Conservation (phyloP, 2,797 vertebrate genomes). For the Schizopygopsis malacanthus region DNA sequence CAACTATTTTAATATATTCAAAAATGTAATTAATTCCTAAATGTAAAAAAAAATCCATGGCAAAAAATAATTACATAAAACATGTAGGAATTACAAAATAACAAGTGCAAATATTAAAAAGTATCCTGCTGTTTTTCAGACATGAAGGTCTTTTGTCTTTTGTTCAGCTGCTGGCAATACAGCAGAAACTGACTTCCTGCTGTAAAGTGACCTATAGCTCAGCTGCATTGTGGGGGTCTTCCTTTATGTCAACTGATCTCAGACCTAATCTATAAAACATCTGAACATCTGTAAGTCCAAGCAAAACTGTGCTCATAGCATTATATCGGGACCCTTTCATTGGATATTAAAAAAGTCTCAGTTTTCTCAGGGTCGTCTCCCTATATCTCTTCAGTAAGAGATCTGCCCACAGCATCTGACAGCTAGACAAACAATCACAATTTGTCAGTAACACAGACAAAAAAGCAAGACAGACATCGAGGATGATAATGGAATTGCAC, state of each 20-base stretch:
- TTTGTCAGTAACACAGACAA: conserved; percentile 13
- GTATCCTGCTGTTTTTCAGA: conserved; percentile 24
- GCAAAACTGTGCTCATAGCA: neutral
- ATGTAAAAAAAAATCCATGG: neutral
- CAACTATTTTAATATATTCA: neutral
- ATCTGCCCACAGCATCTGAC: conserved; percentile 29
- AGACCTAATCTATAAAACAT: conserved; percentile 7
- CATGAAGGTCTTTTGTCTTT: conserved; percentile 25
- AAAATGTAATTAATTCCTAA: neutral
- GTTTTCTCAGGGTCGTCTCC: neutral
- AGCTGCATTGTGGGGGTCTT: neutral
- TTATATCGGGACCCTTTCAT: neutral
- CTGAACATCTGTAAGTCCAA: neutral
- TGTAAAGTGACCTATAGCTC: conserved; percentile 32
- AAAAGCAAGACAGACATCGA: conserved; percentile 40
- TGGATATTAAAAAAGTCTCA: conserved; percentile 6
- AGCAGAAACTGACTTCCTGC: conserved; percentile 43
- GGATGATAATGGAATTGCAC: conserved; percentile 44
- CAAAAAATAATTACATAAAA: neutral
- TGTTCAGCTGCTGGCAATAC: conserved; percentile 26
- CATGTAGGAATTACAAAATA: neutral
- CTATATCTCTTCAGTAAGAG: neutral
- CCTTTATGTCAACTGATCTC: conserved; percentile 1
- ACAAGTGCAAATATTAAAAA: neutral
- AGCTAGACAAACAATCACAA: conserved; percentile 45